Evolutionary conservation across 2,888 invertebrate genomes (phyloP).

Genomic region (Tortrix viridana): DNA sequence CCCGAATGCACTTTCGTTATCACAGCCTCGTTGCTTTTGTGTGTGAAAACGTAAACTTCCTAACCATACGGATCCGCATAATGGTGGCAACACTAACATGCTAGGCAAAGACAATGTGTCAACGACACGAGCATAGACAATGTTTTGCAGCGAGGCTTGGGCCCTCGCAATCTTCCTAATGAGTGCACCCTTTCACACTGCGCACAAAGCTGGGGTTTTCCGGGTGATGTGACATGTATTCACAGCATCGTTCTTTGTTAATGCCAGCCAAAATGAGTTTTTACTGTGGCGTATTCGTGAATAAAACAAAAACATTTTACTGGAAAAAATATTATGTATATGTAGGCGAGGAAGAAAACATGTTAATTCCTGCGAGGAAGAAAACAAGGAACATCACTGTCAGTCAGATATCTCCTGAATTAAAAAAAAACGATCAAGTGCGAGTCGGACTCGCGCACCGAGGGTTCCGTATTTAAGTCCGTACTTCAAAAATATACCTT

Average conservation of each 20-base stretch:
- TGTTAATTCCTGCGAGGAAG: too few species aligned
- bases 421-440: too few species aligned
- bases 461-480: too few species aligned
- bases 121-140: conserved; percentile 63
- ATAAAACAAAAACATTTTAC: conserved; percentile 17
- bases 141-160: conserved; percentile 64
- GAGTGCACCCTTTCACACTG: conserved; percentile 83
- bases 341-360: too few species aligned
- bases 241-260: conserved; percentile 70
- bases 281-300: conserved; percentile 38
- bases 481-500: too few species aligned
- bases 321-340: too few species aligned
- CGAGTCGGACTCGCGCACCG: too few species aligned
- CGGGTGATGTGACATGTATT: conserved; percentile 79
- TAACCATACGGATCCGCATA: conserved; percentile 57
- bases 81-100: conserved; percentile 64
- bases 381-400: too few species aligned
- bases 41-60: conserved; percentile 68
- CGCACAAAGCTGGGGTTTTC: conserved; percentile 78
- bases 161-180: conserved; percentile 84
- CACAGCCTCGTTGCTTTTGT: conserved; percentile 65
- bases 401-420: too few species aligned
- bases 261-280: conserved; percentile 61
- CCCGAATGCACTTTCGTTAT: conserved; percentile 73
- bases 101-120: conserved; percentile 66